Conservation (phyloP, 2,113 vertebrate genomes). For the Stegastes partitus region DNA sequence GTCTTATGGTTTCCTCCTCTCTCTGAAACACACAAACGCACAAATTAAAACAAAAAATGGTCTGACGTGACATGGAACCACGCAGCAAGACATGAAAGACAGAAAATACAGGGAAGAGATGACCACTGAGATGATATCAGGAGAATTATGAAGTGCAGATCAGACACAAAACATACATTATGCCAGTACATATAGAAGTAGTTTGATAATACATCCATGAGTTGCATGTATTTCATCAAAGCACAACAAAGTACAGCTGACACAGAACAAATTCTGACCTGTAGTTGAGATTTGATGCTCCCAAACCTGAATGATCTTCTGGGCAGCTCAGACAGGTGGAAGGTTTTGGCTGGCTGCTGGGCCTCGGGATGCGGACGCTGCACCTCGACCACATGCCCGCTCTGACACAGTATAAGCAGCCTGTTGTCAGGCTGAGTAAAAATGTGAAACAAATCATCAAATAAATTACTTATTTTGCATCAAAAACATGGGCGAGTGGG, state of each 20-base stretch:
- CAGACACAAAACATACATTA: no score
- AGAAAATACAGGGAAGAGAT: no score
- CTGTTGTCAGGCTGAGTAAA: slow-evolving; percentile 83
- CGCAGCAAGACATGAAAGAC: no score
- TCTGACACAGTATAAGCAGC: slow-evolving; percentile 90
- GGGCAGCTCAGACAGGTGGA: slow-evolving; percentile 84
- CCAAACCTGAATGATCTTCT: slow-evolving; percentile 88
- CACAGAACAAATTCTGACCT: slow-evolving; percentile 79
- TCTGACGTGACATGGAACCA: no score
- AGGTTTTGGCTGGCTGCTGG: slow-evolving; percentile 76
- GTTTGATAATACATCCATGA: not conserved
- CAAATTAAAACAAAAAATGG: not conserved
- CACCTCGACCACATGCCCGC: slow-evolving; percentile 88
- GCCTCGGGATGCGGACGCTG: slow-evolving; percentile 75
- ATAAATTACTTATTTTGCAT: no score
- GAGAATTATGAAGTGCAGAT: no score
- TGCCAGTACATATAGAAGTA: no score
- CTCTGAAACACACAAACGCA: slow-evolving; percentile 79
- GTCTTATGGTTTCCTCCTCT: slow-evolving; percentile 81
- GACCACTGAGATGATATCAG: no score
- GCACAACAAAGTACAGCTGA: not conserved
- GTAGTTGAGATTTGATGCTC: slow-evolving; percentile 92
- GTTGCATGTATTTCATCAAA: not conserved
- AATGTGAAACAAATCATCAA: not conserved
- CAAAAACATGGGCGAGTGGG: no score